Conservation (phyloP, 2,888 invertebrate species). For the Quadroppia sp. region DNA sequence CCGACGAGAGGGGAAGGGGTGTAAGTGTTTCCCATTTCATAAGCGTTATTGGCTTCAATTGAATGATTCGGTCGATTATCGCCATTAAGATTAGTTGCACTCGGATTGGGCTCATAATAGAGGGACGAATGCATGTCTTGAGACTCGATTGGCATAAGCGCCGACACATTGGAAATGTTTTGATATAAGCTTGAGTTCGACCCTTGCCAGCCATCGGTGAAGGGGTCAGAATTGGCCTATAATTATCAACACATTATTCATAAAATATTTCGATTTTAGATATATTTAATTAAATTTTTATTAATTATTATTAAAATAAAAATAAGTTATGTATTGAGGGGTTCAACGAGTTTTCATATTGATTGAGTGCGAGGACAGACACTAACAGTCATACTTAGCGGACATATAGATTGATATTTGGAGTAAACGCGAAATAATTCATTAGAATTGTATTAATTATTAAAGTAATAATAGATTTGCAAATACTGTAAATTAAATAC, state of each 20-base stretch:
- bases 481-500: no score
- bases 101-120: constrained; percentile 15
- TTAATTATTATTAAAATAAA: no score
- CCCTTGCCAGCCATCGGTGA: constrained; percentile 23
- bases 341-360: no score
- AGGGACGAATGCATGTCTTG: constrained; percentile 24
- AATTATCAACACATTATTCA: neutral
- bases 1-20: constrained; percentile 13
- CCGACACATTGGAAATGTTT: neutral
- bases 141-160: constrained; percentile 18
- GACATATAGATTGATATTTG: no score
- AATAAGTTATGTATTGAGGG: no score
- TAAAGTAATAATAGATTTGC: no score
- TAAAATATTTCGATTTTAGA: no score
- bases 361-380: no score
- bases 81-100: constrained; percentile 18
- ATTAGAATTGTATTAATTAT: no score
- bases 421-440: no score
- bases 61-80: constrained; percentile 1
- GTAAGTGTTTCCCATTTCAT: constrained; percentile 15
- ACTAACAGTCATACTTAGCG: no score
- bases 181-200: constrained; percentile 6
- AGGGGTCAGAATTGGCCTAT: constrained; percentile 21
- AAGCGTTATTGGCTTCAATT: neutral
- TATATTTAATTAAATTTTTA: no score